A percentile compares a stretch with the other conserved stretches of the same genome.
Conservation (phyloP, 1,140 invertebrate species). For the Hycleus cichorii region DNA sequence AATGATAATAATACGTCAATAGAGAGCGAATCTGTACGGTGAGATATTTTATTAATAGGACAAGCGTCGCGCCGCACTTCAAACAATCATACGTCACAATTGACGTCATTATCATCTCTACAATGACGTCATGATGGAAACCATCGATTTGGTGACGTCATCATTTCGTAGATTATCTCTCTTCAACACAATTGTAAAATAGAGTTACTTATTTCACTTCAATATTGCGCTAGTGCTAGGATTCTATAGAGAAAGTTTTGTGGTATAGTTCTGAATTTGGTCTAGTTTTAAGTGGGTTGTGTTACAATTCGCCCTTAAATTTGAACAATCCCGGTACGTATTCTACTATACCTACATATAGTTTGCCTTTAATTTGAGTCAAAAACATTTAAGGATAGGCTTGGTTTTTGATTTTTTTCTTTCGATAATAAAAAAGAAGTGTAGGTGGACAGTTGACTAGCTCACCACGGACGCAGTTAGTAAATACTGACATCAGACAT, state of each 20-base stretch:
- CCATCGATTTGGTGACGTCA: constrained; percentile 35
- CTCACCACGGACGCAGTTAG: constrained; percentile 4
- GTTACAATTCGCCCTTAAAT: background rate
- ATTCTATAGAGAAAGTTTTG: constrained; percentile 39
- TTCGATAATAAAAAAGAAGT: too few species aligned
- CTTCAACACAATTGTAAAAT: background rate
- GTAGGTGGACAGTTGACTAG: constrained; percentile 11
- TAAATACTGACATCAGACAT: constrained; percentile 9
- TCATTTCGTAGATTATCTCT: constrained; percentile 1
- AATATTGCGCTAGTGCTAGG: constrained; percentile 26
- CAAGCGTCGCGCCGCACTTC: constrained; percentile 20
- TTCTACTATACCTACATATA: too few species aligned
- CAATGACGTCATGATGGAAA: constrained; percentile 28
- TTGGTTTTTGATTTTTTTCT: background rate
- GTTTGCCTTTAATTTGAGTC: too few species aligned
- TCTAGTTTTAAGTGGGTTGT: constrained; percentile 16
- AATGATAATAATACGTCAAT: background rate
- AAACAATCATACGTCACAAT: constrained; percentile 12
- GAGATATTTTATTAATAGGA: constrained; percentile 22
- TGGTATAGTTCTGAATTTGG: constrained; percentile 23
- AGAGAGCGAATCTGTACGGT: constrained; percentile 22
- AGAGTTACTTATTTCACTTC: constrained; percentile 13
- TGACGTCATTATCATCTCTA: constrained; percentile 21
- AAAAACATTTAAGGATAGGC: background rate
- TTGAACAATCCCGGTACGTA: too few species aligned